Evolutionary conservation across 2,797 vertebrate genomes (phyloP), one percentile per base, ranked within the genome.

Genomic region (Enteromius viviparus): DNA sequence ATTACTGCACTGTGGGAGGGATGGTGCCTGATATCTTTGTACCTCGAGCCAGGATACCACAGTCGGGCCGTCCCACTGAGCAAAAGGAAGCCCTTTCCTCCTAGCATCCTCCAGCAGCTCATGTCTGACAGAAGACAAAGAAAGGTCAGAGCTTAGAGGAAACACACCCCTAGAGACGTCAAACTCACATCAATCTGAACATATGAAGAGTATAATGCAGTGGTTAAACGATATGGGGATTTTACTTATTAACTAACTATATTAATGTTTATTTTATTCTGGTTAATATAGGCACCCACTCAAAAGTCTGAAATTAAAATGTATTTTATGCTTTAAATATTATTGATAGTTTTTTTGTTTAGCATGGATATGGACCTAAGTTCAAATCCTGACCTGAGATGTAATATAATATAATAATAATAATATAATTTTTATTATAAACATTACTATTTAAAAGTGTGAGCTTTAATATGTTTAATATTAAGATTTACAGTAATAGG

Each of bases 1-100:
- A 84, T 82, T 82, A 76, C 72, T 69, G 78, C 71, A 10, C 37
- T 34, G 80, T 81, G 65, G 37, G 62, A 49, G 76, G 69, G 23
- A 60, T 62, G 34, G 23, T 29, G 51, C 32, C 11, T 70, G 17
- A 37, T 65, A 51, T 70, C 58, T 55, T 70, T 81, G 72, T 91
- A 99, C 97, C 97, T 99, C 97, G 6, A 99, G 93, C 97, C 97
- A 99, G 84, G 97, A 98, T 75, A 99, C 97, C 17, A 99, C 97
- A 0, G 97, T 99, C 3, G 97, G 96, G 11, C 97, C 97, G 0
- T 99, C 97, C 97, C 97, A 99, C 80, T 98, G 97, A 84, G 97
- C 97, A 89, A 99, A 99, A 0, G 97, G 95, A 88, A 94, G 93
- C 1, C 97, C 97, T 93, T 94, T 97, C 91, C 97, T 96, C 85